Evolutionary conservation across 2,888 invertebrate genomes (phyloP), one percentile per base, ranked within the genome.

Genomic region (Oxyteleia sp.): DNA sequence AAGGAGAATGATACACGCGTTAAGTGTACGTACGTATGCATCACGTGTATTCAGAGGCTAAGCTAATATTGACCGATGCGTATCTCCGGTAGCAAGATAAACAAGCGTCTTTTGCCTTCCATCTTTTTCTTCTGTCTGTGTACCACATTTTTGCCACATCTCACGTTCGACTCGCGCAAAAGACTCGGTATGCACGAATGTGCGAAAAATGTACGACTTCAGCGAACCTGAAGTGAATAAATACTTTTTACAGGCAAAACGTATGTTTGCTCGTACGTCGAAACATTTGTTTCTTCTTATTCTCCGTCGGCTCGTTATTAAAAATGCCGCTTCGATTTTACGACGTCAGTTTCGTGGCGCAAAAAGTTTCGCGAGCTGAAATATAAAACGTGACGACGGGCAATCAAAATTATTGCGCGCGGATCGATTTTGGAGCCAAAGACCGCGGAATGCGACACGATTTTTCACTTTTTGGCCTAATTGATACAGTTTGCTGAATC

Each of bases 11-110:
- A 78, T 72, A 74, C 68, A 83, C 76, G 64, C 71, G 71, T 71
- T 71, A 81, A 82, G 79, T 69, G 84, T 61, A 63, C 72, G 76
- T 76, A 71, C 61, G 83, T 76, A 82, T 89, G 89, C 90, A 87
- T 87, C 81, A 85, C 87, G 88, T 89, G 84, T 90, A 85, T 88
- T 89, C 89, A 87, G 90, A 91, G 90, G 85, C 91, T 90, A 88
- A 88, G 89, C 89, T 91, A 90, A 91, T 91, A 91, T 91, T 91
- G 91, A 91, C 91, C 90, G 88, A 90, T 90, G 90, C 91, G 90
- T 91, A 91, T 88, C 84, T 86, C 90, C 89, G 87, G 91, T 91
- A 90, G 91, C 89, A 90, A 90, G 90, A 91, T 89, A 91, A 91
- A 91, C 90, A 91, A 85, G 88, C 87, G 88, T 87, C 66, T 88